Conservation (phyloP, 2,113 vertebrate genomes). For the Neolamprologus brichardi region DNA sequence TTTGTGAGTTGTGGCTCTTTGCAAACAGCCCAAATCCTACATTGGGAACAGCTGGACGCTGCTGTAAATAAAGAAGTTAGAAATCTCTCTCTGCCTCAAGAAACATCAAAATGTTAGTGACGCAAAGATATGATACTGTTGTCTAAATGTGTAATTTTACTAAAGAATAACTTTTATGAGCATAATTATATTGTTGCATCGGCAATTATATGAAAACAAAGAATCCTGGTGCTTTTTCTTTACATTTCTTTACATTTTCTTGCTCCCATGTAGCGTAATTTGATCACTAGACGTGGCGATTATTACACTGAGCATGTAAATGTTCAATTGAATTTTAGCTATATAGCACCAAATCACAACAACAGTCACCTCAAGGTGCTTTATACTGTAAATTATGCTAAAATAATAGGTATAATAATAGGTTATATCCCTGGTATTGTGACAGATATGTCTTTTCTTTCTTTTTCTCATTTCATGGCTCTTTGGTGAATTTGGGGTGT, state of each 20-base stretch:
- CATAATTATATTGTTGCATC: not conserved
- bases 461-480: not conserved
- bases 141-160: not conserved
- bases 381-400: not conserved
- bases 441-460: not conserved
- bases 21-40: not conserved
- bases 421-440: not conserved
- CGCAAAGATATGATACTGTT: not conserved
- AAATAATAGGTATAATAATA: not conserved
- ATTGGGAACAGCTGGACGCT: not conserved
- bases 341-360: not conserved
- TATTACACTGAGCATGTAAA: not conserved
- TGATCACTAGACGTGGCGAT: not conserved
- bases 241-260: not conserved
- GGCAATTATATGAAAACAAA: not conserved
- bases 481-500: not conserved
- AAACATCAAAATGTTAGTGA: not conserved
- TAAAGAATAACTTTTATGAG: not conserved
- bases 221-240: not conserved
- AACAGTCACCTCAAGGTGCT: not conserved
- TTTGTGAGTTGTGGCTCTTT: not conserved
- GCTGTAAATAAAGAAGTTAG: not conserved
- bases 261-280: not conserved
- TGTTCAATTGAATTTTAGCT: not conserved
- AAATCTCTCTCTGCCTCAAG: not conserved